A percentile compares a stretch with the other conserved stretches of the same genome.
Conservation (phyloP, 2,888 invertebrate species). For the Phania funesta region DNA sequence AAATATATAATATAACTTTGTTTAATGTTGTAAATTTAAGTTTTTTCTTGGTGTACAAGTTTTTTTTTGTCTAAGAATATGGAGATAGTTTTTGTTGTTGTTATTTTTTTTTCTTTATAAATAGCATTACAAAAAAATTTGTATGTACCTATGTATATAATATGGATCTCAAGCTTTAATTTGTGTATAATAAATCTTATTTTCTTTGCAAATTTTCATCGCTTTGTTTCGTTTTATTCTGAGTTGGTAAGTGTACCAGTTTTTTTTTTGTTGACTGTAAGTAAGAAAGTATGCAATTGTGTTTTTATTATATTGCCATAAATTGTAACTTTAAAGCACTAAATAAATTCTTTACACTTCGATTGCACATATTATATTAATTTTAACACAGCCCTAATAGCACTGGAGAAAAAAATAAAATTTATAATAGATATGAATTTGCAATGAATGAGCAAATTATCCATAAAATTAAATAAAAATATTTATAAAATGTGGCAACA, state of each 20-base stretch:
- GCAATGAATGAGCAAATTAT: too few species aligned
- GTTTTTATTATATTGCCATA: too few species aligned
- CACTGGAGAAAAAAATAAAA: too few species aligned
- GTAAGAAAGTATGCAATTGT: too few species aligned
- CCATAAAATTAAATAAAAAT: too few species aligned
- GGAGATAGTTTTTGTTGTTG: neutral
- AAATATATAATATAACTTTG: neutral
- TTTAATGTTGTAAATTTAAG: neutral
- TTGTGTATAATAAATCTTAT: neutral
- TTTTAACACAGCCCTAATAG: too few species aligned
- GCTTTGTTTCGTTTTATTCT: neutral
- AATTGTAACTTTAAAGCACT: too few species aligned
- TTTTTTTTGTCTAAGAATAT: conserved; percentile 1
- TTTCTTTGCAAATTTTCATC: neutral
- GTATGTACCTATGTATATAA: neutral
- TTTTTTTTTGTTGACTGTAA: conserved; percentile 1
- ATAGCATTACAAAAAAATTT: conserved; percentile 17
- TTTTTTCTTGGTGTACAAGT: conserved; percentile 6
- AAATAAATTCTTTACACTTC: too few species aligned
- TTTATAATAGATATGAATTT: too few species aligned
- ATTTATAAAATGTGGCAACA: too few species aligned
- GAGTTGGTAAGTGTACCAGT: neutral
- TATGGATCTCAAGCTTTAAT: conserved; percentile 7
- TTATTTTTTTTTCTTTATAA: neutral
- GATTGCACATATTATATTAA: too few species aligned